These are phyloP conservation scores for Stenotaenia linearis DNA, from an alignment of 2,888 invertebrate species.

Conservation along the genomic window DNA sequence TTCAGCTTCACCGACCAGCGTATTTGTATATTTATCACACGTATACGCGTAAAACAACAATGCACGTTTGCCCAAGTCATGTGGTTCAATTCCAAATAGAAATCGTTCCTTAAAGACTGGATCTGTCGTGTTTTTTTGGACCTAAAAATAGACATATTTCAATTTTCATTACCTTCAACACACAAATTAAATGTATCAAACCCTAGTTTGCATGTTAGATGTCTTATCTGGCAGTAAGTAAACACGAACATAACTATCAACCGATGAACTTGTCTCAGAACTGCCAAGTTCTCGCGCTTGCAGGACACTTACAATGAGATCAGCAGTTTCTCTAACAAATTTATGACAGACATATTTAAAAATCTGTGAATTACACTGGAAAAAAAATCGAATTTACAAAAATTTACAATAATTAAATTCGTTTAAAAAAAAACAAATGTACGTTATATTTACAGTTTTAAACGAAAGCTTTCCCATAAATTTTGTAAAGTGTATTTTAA, in stretches of 20 bases:
- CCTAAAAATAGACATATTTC: slow-evolving; percentile 43
- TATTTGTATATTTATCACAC: slow-evolving; percentile 59
- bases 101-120: slow-evolving; percentile 74
- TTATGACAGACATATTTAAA: too few species aligned
- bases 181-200: slow-evolving; percentile 38
- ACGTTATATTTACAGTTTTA: too few species aligned
- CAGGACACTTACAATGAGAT: slow-evolving; percentile 63
- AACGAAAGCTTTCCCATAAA: too few species aligned
- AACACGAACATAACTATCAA: slow-evolving; percentile 70
- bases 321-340: slow-evolving; percentile 51
- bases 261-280: slow-evolving; percentile 55
- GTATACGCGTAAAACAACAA: slow-evolving; percentile 65
- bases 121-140: slow-evolving; percentile 62
- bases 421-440: too few species aligned
- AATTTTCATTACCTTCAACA: not conserved
- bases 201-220: slow-evolving; percentile 62
- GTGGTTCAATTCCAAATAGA: slow-evolving; percentile 58
- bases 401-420: too few species aligned
- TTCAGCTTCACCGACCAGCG: slow-evolving; percentile 63
- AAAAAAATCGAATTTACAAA: too few species aligned
- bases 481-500: too few species aligned
- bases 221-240: slow-evolving; percentile 66
- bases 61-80: slow-evolving; percentile 55
- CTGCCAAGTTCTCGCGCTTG: slow-evolving; percentile 68
- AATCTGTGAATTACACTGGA: too few species aligned